These are phyloP conservation scores for Whitmania pigra DNA, from an alignment of 1,140 invertebrate genomes.

Conservation along the genomic window DNA sequence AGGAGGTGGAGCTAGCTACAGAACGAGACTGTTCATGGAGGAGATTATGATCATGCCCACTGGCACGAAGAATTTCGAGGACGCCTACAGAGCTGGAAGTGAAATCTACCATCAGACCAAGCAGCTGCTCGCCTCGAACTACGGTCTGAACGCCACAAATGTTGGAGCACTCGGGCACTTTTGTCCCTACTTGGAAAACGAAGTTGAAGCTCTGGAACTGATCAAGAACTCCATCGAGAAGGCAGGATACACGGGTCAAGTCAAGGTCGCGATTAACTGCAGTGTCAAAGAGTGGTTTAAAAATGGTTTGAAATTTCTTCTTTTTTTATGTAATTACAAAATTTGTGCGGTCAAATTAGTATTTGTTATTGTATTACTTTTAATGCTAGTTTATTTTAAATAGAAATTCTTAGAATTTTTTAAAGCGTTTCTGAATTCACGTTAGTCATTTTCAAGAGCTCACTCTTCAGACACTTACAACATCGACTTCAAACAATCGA, in stretches of 20 bases:
- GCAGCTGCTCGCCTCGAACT: background rate
- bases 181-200: background rate
- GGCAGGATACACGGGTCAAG: slow-evolving; percentile 80
- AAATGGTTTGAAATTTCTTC: slow-evolving; percentile 51
- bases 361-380: too few relatives aligned
- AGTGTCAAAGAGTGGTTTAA: slow-evolving; percentile 88
- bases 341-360: too few relatives aligned
- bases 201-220: slow-evolving; percentile 52
- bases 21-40: background rate
- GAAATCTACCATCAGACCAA: background rate
- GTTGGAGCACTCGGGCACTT: background rate
- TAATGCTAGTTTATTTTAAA: too few relatives aligned
- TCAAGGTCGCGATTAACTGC: slow-evolving; percentile 97
- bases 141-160: background rate
- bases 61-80: background rate
- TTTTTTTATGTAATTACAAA: too few relatives aligned
- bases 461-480: too few relatives aligned
- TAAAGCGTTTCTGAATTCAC: too few relatives aligned
- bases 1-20: background rate
- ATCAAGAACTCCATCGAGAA: slow-evolving; percentile 81
- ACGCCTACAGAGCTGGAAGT: background rate
- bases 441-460: too few relatives aligned
- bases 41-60: background rate
- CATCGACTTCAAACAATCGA: too few relatives aligned
- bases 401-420: too few relatives aligned